Evolutionary conservation across 2,113 vertebrate species (phyloP).

Genomic region (Taurulus bubalis): DNA sequence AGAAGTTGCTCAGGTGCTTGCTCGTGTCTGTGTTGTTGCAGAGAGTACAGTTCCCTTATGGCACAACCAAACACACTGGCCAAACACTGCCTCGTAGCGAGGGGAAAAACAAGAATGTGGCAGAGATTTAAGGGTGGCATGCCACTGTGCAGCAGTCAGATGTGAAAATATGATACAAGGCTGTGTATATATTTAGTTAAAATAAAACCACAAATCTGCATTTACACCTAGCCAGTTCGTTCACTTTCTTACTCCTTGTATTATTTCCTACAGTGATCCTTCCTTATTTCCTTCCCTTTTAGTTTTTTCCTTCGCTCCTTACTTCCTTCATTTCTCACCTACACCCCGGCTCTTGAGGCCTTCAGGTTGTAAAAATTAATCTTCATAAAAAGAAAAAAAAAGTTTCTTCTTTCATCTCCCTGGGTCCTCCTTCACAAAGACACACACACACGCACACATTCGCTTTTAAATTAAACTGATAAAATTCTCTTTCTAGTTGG

Average conservation of each 20-base stretch:
- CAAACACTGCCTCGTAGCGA: background rate
- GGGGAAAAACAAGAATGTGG: background rate
- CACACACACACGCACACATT: slow-evolving; percentile 33
- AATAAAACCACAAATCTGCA: background rate
- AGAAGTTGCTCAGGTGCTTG: background rate
- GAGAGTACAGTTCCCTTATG: background rate
- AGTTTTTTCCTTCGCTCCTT: slow-evolving; percentile 24
- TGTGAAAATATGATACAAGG: background rate
- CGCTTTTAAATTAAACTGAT: slow-evolving; percentile 76
- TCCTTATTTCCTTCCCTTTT: slow-evolving; percentile 4
- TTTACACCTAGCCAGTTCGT: background rate
- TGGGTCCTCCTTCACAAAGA: slow-evolving; percentile 50
- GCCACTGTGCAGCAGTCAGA: background rate
- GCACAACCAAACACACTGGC: background rate
- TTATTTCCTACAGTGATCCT: slow-evolving; percentile 2
- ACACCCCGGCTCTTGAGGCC: slow-evolving; percentile 39
- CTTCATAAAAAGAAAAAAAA: slow-evolving; percentile 69
- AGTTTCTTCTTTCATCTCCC: slow-evolving; percentile 71
- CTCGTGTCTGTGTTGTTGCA: background rate
- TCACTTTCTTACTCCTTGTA: background rate
- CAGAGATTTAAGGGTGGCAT: background rate
- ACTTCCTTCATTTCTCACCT: slow-evolving; percentile 16
- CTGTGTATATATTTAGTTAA: background rate
- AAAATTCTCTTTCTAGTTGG: slow-evolving; percentile 78
- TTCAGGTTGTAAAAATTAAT: slow-evolving; percentile 76